Conservation (phyloP, 2,113 vertebrate species). For the Platysternon megacephalum region DNA sequence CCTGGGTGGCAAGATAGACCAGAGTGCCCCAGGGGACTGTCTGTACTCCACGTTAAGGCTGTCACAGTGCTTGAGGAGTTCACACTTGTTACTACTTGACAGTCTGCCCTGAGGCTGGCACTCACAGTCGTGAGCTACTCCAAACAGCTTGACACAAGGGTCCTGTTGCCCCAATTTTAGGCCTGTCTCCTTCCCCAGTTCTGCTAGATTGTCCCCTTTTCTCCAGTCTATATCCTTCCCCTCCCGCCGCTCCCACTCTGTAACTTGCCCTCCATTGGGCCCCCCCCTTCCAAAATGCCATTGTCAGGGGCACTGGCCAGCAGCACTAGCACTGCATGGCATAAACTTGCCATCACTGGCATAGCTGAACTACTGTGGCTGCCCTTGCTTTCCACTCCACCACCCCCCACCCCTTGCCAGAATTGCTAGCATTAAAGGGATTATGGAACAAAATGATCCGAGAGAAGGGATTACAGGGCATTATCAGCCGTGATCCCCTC, state of each 20-base stretch:
- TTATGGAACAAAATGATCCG: slow-evolving; percentile 69
- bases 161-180: background rate
- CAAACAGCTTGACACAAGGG: background rate
- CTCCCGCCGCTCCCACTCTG: background rate
- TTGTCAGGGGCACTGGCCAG: background rate
- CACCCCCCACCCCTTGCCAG: background rate
- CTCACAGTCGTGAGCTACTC: background rate
- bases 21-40: background rate
- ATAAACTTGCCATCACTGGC: background rate
- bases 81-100: background rate
- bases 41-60: background rate
- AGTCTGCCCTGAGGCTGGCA: background rate
- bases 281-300: rapidly evolving
- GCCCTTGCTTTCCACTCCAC: background rate
- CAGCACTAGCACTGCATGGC: background rate
- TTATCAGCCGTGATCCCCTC: slow-evolving; percentile 71
- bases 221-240: background rate
- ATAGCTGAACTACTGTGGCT: background rate
- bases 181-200: background rate
- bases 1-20: background rate
- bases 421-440: slow-evolving; percentile 60
- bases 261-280: background rate
- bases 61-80: background rate
- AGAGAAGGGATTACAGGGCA: slow-evolving; percentile 72
- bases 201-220: background rate